Evolutionary conservation across 2,888 invertebrate genomes (phyloP).

Genomic region (Abscondita cerata): DNA sequence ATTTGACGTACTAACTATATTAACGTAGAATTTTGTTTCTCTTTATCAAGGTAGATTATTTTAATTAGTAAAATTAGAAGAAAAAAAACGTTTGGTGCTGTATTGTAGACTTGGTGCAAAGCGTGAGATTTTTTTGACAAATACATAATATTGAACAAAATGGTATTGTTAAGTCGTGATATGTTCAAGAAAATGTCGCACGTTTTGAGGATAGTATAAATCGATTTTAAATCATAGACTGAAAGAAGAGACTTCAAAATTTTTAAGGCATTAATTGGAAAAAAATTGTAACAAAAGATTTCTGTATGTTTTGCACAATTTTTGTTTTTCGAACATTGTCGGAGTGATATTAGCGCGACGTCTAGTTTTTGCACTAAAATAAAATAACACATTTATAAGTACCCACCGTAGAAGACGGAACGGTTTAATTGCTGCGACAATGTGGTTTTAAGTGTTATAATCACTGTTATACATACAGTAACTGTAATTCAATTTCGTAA

Average conservation of each 20-base stretch:
- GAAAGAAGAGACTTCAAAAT: conserved; percentile 26
- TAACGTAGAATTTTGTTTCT: conserved; percentile 17
- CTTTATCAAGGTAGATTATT: not conserved
- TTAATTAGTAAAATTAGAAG: not conserved
- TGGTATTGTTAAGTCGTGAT: not conserved
- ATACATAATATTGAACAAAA: no score
- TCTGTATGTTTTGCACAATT: conserved; percentile 28
- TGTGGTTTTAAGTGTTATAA: conserved; percentile 19
- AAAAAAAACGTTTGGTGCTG: conserved; percentile 3
- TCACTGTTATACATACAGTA: conserved; percentile 42
- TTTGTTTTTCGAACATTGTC: conserved; percentile 8
- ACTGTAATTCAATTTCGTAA: conserved; percentile 32
- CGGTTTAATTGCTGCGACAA: conserved; percentile 12
- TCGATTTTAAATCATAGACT: conserved; percentile 22
- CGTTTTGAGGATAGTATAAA: not conserved
- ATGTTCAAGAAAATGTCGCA: conserved; percentile 8
- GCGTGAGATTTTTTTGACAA: conserved; percentile 3
- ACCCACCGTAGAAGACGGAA: conserved; percentile 7
- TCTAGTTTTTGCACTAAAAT: conserved; percentile 17
- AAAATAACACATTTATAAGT: conserved; percentile 10
- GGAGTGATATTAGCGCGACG: conserved; percentile 3
- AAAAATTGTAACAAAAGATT: conserved; percentile 28
- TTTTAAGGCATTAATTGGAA: conserved; percentile 3
- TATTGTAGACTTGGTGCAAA: conserved; percentile 7
- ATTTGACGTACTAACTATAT: conserved; percentile 7